Conservation (phyloP, 2,888 invertebrate species). For the Sarcophaga subvicina region DNA sequence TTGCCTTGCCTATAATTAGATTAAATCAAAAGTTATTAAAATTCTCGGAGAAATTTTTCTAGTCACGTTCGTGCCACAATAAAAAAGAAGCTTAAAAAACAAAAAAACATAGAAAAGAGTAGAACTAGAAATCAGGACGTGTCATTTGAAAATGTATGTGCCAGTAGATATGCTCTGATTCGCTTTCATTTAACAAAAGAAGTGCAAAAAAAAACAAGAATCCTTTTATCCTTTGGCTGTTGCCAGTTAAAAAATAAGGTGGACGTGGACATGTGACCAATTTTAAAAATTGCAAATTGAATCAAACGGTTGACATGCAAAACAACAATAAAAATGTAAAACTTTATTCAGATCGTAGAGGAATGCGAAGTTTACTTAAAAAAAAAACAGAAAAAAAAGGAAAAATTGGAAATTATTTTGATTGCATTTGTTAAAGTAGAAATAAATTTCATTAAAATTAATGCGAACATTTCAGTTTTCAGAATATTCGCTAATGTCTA, state of each 20-base stretch:
- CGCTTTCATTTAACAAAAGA: slow-evolving; percentile 12
- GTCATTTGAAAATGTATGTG: slow-evolving; percentile 36
- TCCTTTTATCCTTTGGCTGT: slow-evolving; percentile 14
- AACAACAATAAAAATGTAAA: slow-evolving; percentile 26
- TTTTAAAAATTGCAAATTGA: slow-evolving; percentile 53
- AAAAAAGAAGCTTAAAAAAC: slow-evolving; percentile 37
- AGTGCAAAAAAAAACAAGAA: not conserved
- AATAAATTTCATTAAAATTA: too few species aligned
- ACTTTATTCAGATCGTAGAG: not conserved
- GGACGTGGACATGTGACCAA: slow-evolving; percentile 45
- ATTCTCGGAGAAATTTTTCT: slow-evolving; percentile 73
- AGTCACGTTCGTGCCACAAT: slow-evolving; percentile 75
- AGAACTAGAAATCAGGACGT: slow-evolving; percentile 44
- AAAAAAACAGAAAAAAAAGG: not conserved
- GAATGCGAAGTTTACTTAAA: not conserved
- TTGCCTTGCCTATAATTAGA: slow-evolving; percentile 75
- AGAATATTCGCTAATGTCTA: too few species aligned
- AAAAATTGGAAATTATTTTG: too few species aligned
- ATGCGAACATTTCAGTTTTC: too few species aligned
- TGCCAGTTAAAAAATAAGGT: not conserved
- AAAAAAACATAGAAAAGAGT: not conserved
- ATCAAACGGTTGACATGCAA: slow-evolving; percentile 31
- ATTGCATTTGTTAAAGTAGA: too few species aligned
- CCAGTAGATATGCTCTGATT: slow-evolving; percentile 3
- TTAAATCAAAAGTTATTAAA: slow-evolving; percentile 77